Conservation (phyloP, 2,113 vertebrate genomes). For the Guaruba guarouba region DNA sequence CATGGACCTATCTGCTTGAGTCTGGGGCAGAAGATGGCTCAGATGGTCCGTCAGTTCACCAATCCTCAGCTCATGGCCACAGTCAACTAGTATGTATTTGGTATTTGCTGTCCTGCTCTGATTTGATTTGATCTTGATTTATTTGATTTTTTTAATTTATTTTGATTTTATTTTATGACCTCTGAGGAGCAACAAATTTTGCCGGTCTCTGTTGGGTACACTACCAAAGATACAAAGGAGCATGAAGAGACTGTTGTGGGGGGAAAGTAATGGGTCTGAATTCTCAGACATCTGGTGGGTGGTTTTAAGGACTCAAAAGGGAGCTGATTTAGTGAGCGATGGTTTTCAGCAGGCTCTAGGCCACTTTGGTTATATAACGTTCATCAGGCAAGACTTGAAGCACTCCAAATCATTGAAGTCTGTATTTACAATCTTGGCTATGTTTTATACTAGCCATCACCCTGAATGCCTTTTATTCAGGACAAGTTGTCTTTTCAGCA, state of each 20-base stretch:
- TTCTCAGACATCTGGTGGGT: neutral
- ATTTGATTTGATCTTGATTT: neutral
- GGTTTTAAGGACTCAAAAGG: neutral
- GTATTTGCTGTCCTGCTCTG: neutral
- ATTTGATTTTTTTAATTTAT: neutral
- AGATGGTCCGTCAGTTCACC: neutral
- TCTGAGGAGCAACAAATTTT: neutral
- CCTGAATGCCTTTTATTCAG: slow-evolving; percentile 22
- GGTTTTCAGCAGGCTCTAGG: neutral
- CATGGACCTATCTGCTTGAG: accelerated
- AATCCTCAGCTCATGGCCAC: neutral
- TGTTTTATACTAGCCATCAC: neutral
- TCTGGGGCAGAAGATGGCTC: neutral
- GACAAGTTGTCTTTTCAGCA: slow-evolving; percentile 48
- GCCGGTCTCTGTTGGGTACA: neutral
- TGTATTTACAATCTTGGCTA: neutral
- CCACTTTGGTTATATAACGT: neutral
- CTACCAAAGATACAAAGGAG: neutral
- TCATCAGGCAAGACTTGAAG: neutral
- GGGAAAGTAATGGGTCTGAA: neutral
- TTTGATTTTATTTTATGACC: neutral
- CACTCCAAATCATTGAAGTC: neutral
- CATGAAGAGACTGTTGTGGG: neutral
- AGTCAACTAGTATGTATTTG: neutral
- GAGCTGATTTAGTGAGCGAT: neutral